Base-by-base conservation (phyloP, 2,113 vertebrate genomes). In the Dissostichus mawsoni region DNA sequence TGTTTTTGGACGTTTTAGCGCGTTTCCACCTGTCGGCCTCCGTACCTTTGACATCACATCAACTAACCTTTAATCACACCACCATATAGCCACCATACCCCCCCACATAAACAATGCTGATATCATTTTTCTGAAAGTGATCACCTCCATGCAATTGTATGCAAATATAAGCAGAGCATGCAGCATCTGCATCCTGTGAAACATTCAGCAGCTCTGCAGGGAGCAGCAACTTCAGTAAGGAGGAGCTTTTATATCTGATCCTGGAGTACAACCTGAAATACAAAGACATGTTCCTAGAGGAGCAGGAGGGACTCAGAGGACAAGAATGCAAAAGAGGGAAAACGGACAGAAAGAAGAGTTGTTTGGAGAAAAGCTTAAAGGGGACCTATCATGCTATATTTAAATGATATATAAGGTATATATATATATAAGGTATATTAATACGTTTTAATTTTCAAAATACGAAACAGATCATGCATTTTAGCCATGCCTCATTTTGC, bases 81-180 rank as follows among this genome's bases (percentile, higher is more conserved):
- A 50, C 48, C 12, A 41, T 7, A 20, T 13, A 9, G 5, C 25
- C 50, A 13, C 56, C 4, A 5, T 18, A 20, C 10, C 12, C 4
- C 8, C 23, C 36, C 20, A n/a, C 29, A 64, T 59, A 8, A 85
- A 57, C 23, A 47, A 16, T 44, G 11, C 25, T 45, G n/a, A 11
- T 51, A 50, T 23, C 50, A 57, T 45, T 55, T 18, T 6, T 3
- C 50, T 36, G 1, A 20, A 56, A 61, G 44, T 58, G 61, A 61
- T 66, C 64, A 50, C 20, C 16, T 83, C 63, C 69, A 69, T 62
- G 51, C 45, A 73, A 87, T 64, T 45, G n/a, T 48, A 86, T 87
- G 89, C 76, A 76, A 84, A 81, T 83, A 23, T 4, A 55, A 23
- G 5, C 69, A 33, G 18, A 76, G 65, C 36, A 48, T 70, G 69